These are phyloP conservation scores for Gulo gulo DNA, from an alignment of 2,113 vertebrate species.

Conservation along the genomic window DNA sequence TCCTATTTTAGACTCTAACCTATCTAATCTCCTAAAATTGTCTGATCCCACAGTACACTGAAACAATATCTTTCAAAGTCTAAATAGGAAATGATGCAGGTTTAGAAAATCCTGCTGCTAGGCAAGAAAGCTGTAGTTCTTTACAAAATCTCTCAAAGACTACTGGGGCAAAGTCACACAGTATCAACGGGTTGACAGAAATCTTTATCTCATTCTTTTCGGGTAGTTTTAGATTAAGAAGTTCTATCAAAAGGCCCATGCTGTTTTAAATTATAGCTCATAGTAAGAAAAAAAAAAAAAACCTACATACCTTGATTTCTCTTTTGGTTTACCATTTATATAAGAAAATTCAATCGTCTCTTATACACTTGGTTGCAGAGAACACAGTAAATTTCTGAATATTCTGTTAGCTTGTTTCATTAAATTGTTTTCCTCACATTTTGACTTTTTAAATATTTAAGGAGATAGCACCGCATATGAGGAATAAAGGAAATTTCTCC, in stretches of 20 bases:
- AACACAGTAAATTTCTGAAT: constrained; percentile 23
- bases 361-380: not conserved
- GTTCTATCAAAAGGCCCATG: constrained; percentile 31
- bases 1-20: not conserved
- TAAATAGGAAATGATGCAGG: constrained; percentile 34
- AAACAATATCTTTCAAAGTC: constrained; percentile 34
- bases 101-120: constrained; percentile 57
- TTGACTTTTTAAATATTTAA: constrained; percentile 49
- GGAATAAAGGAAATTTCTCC: not conserved
- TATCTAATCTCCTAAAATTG: constrained; percentile 30
- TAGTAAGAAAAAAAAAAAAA: not conserved
- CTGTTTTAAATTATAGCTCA: constrained; percentile 63
- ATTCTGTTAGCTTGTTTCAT: constrained; percentile 15
- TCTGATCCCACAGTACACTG: not conserved
- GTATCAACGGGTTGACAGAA: constrained; percentile 29
- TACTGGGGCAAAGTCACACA: constrained; percentile 6
- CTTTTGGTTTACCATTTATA: constrained; percentile 24
- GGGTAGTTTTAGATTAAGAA: constrained; percentile 57
- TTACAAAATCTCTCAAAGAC: constrained; percentile 51
- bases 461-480: not conserved
- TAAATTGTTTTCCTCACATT: constrained; percentile 10
- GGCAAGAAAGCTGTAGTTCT: constrained; percentile 36
- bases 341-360: constrained; percentile 20
- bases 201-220: constrained; percentile 30
- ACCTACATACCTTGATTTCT: not conserved